Base-by-base conservation (phyloP, 2,113 vertebrate species). In the Brevimyrus niger region DNA sequence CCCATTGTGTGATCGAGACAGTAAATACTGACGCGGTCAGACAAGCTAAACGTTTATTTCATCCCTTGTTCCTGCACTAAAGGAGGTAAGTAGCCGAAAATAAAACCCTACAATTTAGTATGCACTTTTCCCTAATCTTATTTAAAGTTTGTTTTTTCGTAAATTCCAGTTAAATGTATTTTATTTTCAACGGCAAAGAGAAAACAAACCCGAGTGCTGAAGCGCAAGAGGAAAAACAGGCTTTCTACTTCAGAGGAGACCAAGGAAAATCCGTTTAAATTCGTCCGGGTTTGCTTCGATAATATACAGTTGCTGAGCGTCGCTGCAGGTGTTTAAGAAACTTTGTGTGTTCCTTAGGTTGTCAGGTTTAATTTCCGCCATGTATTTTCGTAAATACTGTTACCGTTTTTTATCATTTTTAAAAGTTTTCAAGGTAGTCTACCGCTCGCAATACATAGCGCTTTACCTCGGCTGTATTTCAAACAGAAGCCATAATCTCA, bases 1-100 rank as follows among this genome's bases (percentile, higher is more conserved):
- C 92, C 95, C 95, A 96, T 96, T 96, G 96, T 96, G 95, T 94
- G 93, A 93, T 82, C 87, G 94, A 93, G 93, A 95, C 96, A 93
- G 95, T 96, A 96, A 96, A 96, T 93, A 96, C 95, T 94, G 94
- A 95, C 93, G 92, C 92, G 93, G 93, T 93, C 91, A 94, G 90
- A 95, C 93, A 92, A 94, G 92, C 93, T 93, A 93, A 94, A 94
- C 95, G 92, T 93, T 92, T 90, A 91, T 90, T 85, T 93, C 91
- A 88, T 84, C 44, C 91, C 90, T 91, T 86, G 88, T 93, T 94
- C 93, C 89, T 82, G 90, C 47, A 87, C 91, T 89, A 92, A 90
- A 90, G 89, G 15, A 90, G 95, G 95, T 96, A 94, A 94, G 96
- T 93, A 4, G 1, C 17, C 51, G 23, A 88, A 47, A 35, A 38